Evolutionary conservation across 2,888 invertebrate genomes (phyloP).

Genomic region (Drosophila ochracea): DNA sequence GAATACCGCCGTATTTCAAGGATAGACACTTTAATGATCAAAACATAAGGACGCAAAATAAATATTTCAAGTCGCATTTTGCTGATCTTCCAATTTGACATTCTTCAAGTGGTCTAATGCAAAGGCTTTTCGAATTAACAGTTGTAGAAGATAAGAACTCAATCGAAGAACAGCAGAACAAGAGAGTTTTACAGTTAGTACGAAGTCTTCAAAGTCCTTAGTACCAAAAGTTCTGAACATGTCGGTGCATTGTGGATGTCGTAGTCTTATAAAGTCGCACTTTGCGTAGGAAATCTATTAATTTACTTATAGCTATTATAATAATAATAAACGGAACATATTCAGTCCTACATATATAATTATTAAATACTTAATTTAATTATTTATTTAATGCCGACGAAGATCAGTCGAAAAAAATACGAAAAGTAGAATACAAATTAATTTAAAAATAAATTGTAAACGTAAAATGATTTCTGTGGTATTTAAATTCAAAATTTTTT

Average conservation of each 20-base stretch:
- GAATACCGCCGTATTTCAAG: neutral
- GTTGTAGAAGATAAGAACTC: neutral
- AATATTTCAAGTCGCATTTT: neutral
- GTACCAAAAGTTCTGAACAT: neutral
- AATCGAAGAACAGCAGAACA: neutral
- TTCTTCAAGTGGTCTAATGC: no score
- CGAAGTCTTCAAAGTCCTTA: neutral
- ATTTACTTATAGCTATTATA: neutral
- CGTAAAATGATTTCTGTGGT: neutral
- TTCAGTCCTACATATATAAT: neutral
- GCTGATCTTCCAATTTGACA: no score
- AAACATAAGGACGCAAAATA: no score
- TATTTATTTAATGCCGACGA: neutral
- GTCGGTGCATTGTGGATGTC: neutral
- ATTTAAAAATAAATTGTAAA: neutral
- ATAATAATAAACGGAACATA: neutral
- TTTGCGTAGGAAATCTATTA: neutral
- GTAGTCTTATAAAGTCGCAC: neutral
- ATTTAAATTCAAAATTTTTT: no score
- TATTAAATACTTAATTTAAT: neutral
- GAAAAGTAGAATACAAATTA: no score
- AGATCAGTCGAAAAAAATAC: neutral
- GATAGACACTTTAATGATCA: neutral
- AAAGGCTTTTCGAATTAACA: neutral
- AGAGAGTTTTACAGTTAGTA: neutral